Evolutionary conservation across 2,113 vertebrate species (phyloP).

Genomic region (Panthera leo): DNA sequence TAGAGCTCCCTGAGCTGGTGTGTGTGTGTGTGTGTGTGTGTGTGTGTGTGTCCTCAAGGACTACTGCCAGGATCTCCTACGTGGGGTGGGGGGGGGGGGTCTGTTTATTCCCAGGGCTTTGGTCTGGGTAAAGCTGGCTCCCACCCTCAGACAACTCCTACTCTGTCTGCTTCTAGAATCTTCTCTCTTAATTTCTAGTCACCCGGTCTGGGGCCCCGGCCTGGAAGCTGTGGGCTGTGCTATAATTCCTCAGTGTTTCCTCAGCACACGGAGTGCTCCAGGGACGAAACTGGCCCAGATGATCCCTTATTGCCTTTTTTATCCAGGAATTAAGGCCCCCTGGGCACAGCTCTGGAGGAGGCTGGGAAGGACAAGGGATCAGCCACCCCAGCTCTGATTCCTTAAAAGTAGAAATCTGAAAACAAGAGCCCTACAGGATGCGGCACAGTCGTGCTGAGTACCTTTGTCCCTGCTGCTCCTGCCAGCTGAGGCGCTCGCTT

Average conservation of each 20-base stretch:
- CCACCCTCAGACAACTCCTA: not conserved
- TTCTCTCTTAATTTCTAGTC: not conserved
- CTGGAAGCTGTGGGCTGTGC: not conserved
- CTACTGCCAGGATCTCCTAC: not conserved
- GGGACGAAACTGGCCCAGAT: not conserved
- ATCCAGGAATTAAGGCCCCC: not conserved
- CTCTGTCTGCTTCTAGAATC: not conserved
- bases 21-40: not conserved
- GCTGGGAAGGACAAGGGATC: not conserved
- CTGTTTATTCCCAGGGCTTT: not conserved
- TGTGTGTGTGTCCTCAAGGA: not conserved
- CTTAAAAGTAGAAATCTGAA: not conserved
- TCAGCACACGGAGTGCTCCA: not conserved
- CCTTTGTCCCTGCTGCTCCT: not conserved
- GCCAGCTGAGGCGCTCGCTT: not conserved
- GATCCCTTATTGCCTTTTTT: not conserved
- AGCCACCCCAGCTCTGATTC: not conserved
- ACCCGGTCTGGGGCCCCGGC: no score
- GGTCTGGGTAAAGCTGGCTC: no score
- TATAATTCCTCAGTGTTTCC: not conserved
- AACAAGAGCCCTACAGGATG: not conserved
- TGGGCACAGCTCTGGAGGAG: not conserved
- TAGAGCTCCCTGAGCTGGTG: not conserved
- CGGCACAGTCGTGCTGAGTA: rapidly evolving
- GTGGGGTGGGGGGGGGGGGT: no score